Conservation (phyloP, 2,888 invertebrate species). For the Amphimallon solstitiale region DNA sequence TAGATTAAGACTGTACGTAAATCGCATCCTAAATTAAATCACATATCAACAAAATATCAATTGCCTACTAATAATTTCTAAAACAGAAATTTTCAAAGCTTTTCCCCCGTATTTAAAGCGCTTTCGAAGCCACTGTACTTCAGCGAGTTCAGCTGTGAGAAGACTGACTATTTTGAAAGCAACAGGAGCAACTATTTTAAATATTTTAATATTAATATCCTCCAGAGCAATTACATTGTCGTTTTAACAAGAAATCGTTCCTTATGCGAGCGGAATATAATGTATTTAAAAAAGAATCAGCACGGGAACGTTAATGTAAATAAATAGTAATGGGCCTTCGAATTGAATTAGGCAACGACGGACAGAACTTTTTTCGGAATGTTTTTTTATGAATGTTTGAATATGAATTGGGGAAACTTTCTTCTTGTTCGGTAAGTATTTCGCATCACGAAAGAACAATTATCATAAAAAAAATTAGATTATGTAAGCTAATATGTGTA, state of each 20-base stretch:
- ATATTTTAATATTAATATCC: slow-evolving; percentile 42
- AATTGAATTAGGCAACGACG: slow-evolving; percentile 15
- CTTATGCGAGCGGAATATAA: slow-evolving; percentile 34
- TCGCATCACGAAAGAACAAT: slow-evolving; percentile 7
- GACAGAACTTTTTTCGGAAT: slow-evolving; percentile 1
- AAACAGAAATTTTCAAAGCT: background rate
- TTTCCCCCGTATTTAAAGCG: background rate
- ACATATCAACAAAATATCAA: background rate
- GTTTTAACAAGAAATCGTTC: slow-evolving; percentile 39
- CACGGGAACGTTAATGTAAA: slow-evolving; percentile 34
- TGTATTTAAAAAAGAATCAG: slow-evolving; percentile 40
- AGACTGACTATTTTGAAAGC: slow-evolving; percentile 42
- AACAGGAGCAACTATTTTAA: slow-evolving; percentile 42
- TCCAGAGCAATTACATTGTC: slow-evolving; percentile 40
- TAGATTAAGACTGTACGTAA: no score
- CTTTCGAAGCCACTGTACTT: slow-evolving; percentile 25
- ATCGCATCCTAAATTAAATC: no score
- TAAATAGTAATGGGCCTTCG: slow-evolving; percentile 29
- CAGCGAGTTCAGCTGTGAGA: slow-evolving; percentile 36
- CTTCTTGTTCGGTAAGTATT: background rate
- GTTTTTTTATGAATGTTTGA: slow-evolving; percentile 12
- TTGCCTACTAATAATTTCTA: background rate
- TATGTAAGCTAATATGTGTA: no score
- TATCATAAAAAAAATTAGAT: background rate
- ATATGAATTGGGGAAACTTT: background rate